Evolutionary conservation across 2,888 invertebrate species (phyloP).

Genomic region (Cosmopolites sordidus): DNA sequence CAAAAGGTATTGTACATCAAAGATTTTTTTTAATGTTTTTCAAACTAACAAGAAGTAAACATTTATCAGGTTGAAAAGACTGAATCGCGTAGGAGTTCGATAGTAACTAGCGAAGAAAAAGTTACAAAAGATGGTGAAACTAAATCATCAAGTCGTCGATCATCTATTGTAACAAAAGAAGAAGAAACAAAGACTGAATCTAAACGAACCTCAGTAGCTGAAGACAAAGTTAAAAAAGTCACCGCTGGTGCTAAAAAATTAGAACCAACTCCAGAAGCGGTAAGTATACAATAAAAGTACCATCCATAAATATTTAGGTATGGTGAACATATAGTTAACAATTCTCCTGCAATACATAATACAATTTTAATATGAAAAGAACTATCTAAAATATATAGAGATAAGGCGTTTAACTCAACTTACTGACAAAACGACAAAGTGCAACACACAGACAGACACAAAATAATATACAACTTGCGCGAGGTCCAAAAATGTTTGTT

Average conservation of each 20-base stretch:
- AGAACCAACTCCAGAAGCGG: slow-evolving; percentile 43
- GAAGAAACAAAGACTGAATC: slow-evolving; percentile 51
- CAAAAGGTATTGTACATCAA: slow-evolving; percentile 38
- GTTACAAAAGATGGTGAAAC: slow-evolving; percentile 44
- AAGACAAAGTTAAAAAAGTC: slow-evolving; percentile 47
- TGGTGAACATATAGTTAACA: too few species aligned
- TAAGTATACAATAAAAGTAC: slow-evolving; percentile 31
- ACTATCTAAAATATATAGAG: too few species aligned
- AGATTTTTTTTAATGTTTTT: slow-evolving; percentile 4
- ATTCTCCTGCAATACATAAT: too few species aligned
- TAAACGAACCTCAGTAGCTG: slow-evolving; percentile 48
- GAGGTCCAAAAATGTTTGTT: too few species aligned
- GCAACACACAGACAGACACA: too few species aligned
- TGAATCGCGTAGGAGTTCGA: slow-evolving; percentile 46
- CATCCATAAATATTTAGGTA: too few species aligned
- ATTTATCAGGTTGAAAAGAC: slow-evolving; percentile 42
- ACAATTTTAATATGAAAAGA: too few species aligned
- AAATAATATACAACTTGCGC: too few species aligned
- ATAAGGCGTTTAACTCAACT: too few species aligned
- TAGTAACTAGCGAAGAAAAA: slow-evolving; percentile 45
- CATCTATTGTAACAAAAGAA: slow-evolving; percentile 44
- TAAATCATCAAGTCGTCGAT: slow-evolving; percentile 43
- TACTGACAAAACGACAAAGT: too few species aligned
- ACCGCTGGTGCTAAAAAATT: slow-evolving; percentile 38
- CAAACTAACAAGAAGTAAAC: slow-evolving; percentile 1